A percentile compares a stretch with the other conserved stretches of the same genome.
phyloP scores from a whole-genome alignment of 2,888 invertebrate genomes.

The Lithophane socia region DNA sequence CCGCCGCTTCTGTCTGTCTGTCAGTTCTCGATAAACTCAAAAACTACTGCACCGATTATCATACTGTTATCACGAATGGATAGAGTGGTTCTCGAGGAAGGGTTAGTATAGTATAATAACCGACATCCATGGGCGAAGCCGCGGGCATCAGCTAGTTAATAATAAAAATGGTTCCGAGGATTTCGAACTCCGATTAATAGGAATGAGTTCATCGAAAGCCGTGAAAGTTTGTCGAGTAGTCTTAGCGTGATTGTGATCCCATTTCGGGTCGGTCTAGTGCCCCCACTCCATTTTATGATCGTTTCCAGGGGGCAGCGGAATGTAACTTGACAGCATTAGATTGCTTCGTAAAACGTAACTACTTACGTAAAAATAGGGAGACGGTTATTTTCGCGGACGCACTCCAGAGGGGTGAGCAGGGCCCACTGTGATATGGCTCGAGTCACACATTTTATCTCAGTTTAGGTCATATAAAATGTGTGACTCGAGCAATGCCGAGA shows the following conservation, averaged over 20 bases:
- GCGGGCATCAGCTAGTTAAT: not conserved
- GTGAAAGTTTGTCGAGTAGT: constrained; percentile 34
- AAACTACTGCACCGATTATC: too few relatives aligned
- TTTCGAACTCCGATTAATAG: constrained; percentile 25
- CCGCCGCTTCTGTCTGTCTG: too few relatives aligned
- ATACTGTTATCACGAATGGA: too few relatives aligned
- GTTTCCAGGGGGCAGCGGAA: constrained; percentile 27
- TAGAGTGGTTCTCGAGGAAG: too few relatives aligned
- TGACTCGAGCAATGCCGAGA: too few relatives aligned
- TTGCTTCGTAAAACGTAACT: constrained; percentile 53
- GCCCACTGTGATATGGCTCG: too few relatives aligned
- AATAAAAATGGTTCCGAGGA: constrained; percentile 25
- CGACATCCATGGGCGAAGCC: too few relatives aligned
- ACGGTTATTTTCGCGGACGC: constrained; percentile 10
- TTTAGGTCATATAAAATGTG: too few relatives aligned
- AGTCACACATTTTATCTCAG: too few relatives aligned
- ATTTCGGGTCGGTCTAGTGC: constrained; percentile 50
- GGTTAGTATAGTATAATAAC: too few relatives aligned
- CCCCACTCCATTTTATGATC: constrained; percentile 53
- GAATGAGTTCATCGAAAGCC: constrained; percentile 12
- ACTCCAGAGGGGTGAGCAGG: not conserved
- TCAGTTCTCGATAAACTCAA: too few relatives aligned
- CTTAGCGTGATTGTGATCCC: constrained; percentile 52
- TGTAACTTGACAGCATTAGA: constrained; percentile 46
- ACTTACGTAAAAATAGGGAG: constrained; percentile 17